Evolutionary conservation across 1,140 invertebrate genomes (phyloP), one percentile per base, ranked within the genome.

Genomic region (Adelges cooleyi): DNA sequence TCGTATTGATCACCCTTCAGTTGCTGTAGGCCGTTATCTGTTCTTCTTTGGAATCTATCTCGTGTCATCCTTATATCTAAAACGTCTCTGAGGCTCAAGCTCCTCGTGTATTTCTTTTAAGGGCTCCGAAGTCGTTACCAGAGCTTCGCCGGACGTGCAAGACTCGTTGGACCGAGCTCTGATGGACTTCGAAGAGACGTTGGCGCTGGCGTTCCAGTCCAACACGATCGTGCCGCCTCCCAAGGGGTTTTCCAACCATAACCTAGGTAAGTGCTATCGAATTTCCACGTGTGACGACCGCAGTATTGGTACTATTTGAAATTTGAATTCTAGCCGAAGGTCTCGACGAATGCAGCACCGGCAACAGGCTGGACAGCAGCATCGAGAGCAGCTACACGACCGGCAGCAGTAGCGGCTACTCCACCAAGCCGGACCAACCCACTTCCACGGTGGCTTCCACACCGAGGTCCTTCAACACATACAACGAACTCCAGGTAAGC

Each of bases 131-230:
- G 65, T 23, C 9, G 51, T 66, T 8, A 44, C 50, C 11, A 54
- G 59, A 52, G 67, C 67, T 0, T 68, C 67, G 10, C 56, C 54
- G 6, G 67, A 65, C 23, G 68, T 70, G 0, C 53, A 65, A 53
- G 67, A 69, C 23, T 69, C 65, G 2, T 23, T 70, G 20, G 67
- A 71, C 29, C 66, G 68, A 54, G 71, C 71, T 10, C 67, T 71
- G 15, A 38, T 78, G n/a, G 86, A 88, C 71, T 89, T 89, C 72
- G 86, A 89, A 73, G 80, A 82, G 50, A 84, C 83, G 15, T 75
- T 86, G 66, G 79, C 80, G 65, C 75, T 80, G 65, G 79, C 82
- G 18, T 67, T 67, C 20, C 56, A 52, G 15, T 62, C 56, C 15
- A 62, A 46, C 17, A 29, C 56, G 13, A 48, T 62, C 10, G 56